A percentile compares a stretch with the other conserved stretches of the same genome.
Conservation (phyloP, 2,797 vertebrate species). For the Molossus molossus region DNA sequence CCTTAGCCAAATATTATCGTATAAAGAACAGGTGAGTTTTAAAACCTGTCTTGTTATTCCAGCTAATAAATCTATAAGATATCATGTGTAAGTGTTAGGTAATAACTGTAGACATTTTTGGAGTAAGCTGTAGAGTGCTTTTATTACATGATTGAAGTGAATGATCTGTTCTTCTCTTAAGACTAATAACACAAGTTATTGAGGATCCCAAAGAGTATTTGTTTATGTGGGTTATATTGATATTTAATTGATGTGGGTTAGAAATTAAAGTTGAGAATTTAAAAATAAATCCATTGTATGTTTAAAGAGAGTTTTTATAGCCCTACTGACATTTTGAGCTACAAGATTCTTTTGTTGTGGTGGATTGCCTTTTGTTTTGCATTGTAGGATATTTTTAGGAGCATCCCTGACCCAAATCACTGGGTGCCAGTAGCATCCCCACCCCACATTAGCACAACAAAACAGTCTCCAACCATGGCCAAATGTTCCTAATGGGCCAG, state of each 20-base stretch:
- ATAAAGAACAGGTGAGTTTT: conserved; percentile 98
- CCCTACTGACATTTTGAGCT: background rate
- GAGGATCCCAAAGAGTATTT: background rate
- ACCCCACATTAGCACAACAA: background rate
- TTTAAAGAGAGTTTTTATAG: background rate
- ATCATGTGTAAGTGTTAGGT: conserved; percentile 25
- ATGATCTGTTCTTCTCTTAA: conserved; percentile 12
- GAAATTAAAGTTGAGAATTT: background rate
- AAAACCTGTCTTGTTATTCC: conserved; percentile 68
- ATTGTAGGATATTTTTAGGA: background rate
- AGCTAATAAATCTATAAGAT: conserved; percentile 57
- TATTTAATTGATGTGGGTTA: background rate
- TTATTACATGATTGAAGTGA: conserved; percentile 53
- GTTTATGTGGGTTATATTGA: background rate
- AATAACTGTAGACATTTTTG: background rate
- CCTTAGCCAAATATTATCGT: conserved; percentile 99
- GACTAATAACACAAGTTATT: background rate
- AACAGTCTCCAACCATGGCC: background rate
- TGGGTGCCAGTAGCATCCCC: background rate
- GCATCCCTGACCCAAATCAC: background rate
- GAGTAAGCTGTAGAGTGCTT: background rate
- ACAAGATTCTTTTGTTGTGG: background rate
- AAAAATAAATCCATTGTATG: background rate
- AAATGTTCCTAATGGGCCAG: background rate
- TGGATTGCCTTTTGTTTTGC: background rate